Percentiles rank a stretch among this genome's conserved stretches.
Evolutionary conservation across 2,113 vertebrate species (phyloP).

Genomic region (Crotalus horridus): DNA sequence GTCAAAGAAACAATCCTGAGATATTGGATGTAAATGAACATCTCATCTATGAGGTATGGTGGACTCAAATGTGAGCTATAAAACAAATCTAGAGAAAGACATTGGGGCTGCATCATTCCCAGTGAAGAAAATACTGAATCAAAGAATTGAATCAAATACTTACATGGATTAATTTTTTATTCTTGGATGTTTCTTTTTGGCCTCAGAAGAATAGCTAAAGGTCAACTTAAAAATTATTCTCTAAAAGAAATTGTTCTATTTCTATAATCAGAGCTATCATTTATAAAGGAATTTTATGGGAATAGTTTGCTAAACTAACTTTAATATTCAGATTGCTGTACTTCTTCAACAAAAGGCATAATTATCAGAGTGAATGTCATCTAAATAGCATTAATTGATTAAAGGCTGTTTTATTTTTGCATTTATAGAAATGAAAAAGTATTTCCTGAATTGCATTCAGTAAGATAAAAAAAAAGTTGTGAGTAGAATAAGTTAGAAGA

Average conservation of each 20-base stretch:
- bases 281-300: conserved; percentile 26
- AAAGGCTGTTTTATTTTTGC: not conserved
- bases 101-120: conserved; percentile 31
- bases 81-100: conserved; percentile 23
- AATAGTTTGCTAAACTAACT: not conserved
- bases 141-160: not conserved
- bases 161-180: conserved; percentile 31
- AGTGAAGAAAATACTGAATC: too few species aligned
- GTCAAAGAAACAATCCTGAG: conserved; percentile 10
- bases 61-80: not conserved
- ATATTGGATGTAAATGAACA: not conserved
- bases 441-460: not conserved
- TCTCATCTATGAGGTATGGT: not conserved
- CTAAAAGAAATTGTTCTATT: not conserved
- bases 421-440: not conserved
- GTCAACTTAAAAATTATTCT: conserved; percentile 8
- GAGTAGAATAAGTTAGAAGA: not conserved
- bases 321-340: not conserved
- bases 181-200: conserved; percentile 22
- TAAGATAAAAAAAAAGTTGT: not conserved
- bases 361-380: not conserved
- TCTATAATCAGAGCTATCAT: not conserved
- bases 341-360: not conserved
- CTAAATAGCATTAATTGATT: not conserved
- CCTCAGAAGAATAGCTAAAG: conserved; percentile 22